Conservation (phyloP, 2,113 vertebrate species). For the Etheostoma cragini region DNA sequence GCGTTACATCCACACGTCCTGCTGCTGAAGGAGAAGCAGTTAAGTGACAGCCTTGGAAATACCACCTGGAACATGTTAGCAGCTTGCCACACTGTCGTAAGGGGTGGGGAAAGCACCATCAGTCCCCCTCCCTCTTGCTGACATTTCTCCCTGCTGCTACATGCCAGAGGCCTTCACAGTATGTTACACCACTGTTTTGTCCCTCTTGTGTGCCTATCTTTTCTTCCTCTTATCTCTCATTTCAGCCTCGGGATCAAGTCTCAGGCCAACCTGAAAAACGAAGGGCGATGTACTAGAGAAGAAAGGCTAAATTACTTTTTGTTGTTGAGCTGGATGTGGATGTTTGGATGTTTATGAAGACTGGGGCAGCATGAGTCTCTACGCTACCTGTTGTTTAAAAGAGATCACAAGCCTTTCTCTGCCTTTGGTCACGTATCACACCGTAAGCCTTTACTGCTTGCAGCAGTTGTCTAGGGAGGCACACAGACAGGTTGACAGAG, state of each 20-base stretch:
- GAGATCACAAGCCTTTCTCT: slow-evolving; percentile 41
- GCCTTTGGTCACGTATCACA: slow-evolving; percentile 40
- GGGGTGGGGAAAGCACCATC: slow-evolving; percentile 2
- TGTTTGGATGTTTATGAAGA: slow-evolving; percentile 71
- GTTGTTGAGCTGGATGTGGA: slow-evolving; percentile 55
- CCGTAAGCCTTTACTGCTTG: background rate
- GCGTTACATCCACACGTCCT: slow-evolving; percentile 6
- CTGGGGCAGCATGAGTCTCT: slow-evolving; percentile 21
- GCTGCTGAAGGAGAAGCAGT: background rate
- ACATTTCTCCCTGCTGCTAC: slow-evolving; percentile 41
- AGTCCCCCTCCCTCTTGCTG: slow-evolving; percentile 25
- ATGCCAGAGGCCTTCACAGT: slow-evolving; percentile 43
- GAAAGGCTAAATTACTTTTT: slow-evolving; percentile 65
- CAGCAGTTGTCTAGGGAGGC: background rate
- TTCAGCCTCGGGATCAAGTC: slow-evolving; percentile 43
- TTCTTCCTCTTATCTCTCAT: slow-evolving; percentile 55
- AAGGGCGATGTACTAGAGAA: slow-evolving; percentile 33
- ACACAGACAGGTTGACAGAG: slow-evolving; percentile 8
- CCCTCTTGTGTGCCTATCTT: slow-evolving; percentile 1
- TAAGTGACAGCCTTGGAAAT: slow-evolving; percentile 63
- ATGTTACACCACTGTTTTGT: slow-evolving; percentile 26
- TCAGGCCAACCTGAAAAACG: slow-evolving; percentile 27
- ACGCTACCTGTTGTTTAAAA: slow-evolving; percentile 39
- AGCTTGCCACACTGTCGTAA: slow-evolving; percentile 24
- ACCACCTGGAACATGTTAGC: slow-evolving; percentile 57